Conservation (phyloP, 2,113 vertebrate species). For the Myotis davidii region DNA sequence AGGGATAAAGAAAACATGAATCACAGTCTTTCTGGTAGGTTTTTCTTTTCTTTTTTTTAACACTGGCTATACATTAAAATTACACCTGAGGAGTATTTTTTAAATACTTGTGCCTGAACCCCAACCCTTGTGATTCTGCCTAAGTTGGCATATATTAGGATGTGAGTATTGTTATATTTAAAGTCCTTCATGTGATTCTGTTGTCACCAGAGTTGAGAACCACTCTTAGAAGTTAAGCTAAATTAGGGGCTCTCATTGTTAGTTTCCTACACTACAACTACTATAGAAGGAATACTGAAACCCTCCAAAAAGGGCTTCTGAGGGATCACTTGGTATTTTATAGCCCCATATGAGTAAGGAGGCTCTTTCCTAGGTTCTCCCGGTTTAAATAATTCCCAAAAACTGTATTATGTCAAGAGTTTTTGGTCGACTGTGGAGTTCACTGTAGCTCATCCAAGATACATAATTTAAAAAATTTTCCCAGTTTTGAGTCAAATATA, state of each 20-base stretch:
- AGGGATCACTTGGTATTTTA: not conserved
- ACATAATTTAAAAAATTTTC: not conserved
- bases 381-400: slow-evolving; percentile 33
- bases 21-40: not conserved
- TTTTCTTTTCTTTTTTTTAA: not conserved
- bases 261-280: not conserved
- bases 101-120: not conserved
- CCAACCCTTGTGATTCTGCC: not conserved
- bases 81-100: not conserved
- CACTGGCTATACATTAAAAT: not conserved
- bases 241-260: not conserved
- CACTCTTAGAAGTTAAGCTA: not conserved
- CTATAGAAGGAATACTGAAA: not conserved
- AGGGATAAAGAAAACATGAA: not conserved
- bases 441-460: slow-evolving; percentile 34
- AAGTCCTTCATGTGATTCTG: not conserved
- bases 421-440: slow-evolving; percentile 18
- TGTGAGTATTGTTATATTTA: not conserved
- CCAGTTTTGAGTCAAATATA: slow-evolving; percentile 38
- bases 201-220: not conserved
- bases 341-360: not conserved
- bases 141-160: not conserved
- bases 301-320: not conserved
- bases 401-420: not conserved
- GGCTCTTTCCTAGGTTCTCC: not conserved